Evolutionary conservation across 2,888 invertebrate genomes (phyloP).

Genomic region (Homarus gammarus): DNA sequence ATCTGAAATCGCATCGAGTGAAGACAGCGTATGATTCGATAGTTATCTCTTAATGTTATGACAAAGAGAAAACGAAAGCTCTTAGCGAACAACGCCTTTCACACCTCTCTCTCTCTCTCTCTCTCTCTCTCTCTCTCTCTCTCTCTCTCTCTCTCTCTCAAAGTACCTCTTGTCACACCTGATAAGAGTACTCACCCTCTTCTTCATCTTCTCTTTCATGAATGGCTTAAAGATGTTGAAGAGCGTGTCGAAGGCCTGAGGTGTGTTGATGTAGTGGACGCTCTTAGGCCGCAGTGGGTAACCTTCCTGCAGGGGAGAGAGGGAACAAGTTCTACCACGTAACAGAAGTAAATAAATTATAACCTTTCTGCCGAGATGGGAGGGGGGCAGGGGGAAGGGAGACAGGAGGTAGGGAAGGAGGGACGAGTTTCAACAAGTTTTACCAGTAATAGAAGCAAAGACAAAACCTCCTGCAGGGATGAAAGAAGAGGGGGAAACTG

Average conservation of each 20-base stretch:
- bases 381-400: too few relatives aligned
- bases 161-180: background rate
- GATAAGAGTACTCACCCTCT: slow-evolving; percentile 78
- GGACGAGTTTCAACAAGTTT: too few relatives aligned
- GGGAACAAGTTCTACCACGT: background rate
- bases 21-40: too few relatives aligned
- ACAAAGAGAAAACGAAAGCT: too few relatives aligned
- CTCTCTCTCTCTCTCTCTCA: background rate
- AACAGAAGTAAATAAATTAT: background rate
- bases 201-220: slow-evolving; percentile 83
- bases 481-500: too few relatives aligned
- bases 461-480: background rate
- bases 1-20: slow-evolving; percentile 81
- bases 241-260: slow-evolving; percentile 82
- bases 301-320: slow-evolving; percentile 80
- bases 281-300: slow-evolving; percentile 83
- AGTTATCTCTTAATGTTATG: too few relatives aligned
- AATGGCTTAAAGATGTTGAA: slow-evolving; percentile 83
- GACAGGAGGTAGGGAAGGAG: too few relatives aligned
- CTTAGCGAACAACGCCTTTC: too few relatives aligned
- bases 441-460: background rate
- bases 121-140: too few relatives aligned
- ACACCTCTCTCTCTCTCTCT: too few relatives aligned
- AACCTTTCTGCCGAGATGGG: too few relatives aligned
- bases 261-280: slow-evolving; percentile 83